phyloP scores from a whole-genome alignment of 2,797 vertebrate genomes.

The Phoeniculus purpureus region DNA sequence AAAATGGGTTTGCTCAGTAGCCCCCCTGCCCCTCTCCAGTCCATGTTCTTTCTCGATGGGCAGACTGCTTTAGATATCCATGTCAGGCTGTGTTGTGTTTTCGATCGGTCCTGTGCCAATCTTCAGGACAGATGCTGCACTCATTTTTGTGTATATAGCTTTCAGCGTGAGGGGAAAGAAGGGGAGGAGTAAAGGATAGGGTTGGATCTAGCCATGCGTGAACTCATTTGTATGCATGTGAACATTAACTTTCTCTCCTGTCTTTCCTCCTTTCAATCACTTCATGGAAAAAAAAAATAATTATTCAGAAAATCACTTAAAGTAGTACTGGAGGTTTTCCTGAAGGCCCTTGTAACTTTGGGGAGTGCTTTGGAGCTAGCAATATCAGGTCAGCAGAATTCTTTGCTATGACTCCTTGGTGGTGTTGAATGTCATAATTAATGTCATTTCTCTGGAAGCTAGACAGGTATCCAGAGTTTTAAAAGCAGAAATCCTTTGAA shows the following conservation, averaged over 20 bases:
- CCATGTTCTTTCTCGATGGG: not conserved
- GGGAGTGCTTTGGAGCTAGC: not conserved
- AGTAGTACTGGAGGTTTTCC: not conserved
- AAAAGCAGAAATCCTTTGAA: conserved; percentile 14
- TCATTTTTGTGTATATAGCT: not conserved
- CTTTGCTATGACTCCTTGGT: not conserved
- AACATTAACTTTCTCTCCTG: not conserved
- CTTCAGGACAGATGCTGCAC: not conserved
- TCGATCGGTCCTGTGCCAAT: not conserved
- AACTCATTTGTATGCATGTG: not conserved
- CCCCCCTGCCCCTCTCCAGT: accelerated
- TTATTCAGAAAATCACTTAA: accelerated
- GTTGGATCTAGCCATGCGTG: not conserved
- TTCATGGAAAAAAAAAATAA: not conserved
- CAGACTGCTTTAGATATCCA: not conserved
- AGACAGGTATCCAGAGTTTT: not conserved
- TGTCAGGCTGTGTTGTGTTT: not conserved
- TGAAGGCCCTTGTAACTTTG: not conserved
- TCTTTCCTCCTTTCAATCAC: not conserved
- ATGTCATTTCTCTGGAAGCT: conserved; percentile 15
- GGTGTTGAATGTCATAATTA: conserved; percentile 2
- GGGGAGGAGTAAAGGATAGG: not conserved
- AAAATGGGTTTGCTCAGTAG: not conserved
- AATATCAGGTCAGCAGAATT: conserved; percentile 13
- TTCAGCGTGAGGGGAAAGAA: not conserved